Evolutionary conservation across 2,888 invertebrate genomes (phyloP), one percentile per base, ranked within the genome.

Genomic region (Hymenopus coronatus): DNA sequence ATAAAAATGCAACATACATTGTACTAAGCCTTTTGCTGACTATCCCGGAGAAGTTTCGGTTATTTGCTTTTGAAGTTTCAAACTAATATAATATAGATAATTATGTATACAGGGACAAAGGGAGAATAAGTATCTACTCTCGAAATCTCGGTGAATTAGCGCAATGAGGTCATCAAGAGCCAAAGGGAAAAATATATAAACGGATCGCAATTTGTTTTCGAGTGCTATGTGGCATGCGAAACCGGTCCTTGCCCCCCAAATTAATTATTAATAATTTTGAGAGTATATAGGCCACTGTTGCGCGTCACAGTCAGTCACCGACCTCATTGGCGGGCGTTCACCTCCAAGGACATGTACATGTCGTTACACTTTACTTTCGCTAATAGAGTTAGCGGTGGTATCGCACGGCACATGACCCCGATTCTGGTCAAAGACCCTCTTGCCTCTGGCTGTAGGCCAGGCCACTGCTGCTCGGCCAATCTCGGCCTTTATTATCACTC

Each of bases 331-430:
- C 54, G 87, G 90, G 70, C 90, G 70, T 89, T 90, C 90, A 90
- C 89, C 89, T 89, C 89, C 88, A 83, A 86, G 88, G 86, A 83
- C 87, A 87, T 70, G 81, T 33, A 81, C 81, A 70, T 82, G 85
- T 40, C 81, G 85, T 84, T 84, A 82, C 83, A 88, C 88, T 85
- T 90, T 90, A 90, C 90, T 90, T 90, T 90, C 90, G 90, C 90
- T 90, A 90, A 90, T 90, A 89, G 90, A 90, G 89, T 89, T 90
- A 90, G 90, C 90, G 89, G 90, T 87, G 81, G 87, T 87, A 88
- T 87, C 85, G 88, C 88, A 84, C 87, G 88, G 89, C 40, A 88
- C 85, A 87, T 89, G 90, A 90, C 89, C 90, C 88, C 82, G 83
- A 88, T 89, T 84, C 40, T 88, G 90, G 90, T 90, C 89, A 85